Evolutionary conservation across 2,113 vertebrate genomes (phyloP).

Genomic region (Dipodomys stephensi): DNA sequence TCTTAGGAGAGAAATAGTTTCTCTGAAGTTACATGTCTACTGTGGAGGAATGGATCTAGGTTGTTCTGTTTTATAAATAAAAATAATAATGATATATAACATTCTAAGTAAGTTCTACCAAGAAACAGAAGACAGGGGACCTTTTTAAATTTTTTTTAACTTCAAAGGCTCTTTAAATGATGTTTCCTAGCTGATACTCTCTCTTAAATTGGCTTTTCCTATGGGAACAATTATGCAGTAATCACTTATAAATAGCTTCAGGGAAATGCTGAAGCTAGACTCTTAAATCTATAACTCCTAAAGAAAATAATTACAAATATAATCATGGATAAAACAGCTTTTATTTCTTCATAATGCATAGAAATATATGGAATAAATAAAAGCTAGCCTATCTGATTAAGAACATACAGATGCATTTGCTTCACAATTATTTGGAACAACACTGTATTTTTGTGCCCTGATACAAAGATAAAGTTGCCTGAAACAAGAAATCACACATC

Average conservation of each 20-base stretch:
- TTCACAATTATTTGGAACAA: neutral
- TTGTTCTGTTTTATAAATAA: neutral
- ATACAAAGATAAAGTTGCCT: neutral
- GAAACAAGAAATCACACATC: conserved; percentile 20
- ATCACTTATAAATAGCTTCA: conserved; percentile 74
- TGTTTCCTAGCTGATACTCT: conserved; percentile 53
- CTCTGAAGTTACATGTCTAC: neutral
- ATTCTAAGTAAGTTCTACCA: conserved; percentile 74
- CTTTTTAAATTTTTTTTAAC: conserved; percentile 39
- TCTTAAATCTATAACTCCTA: conserved; percentile 29
- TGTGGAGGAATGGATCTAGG: neutral
- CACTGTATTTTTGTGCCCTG: neutral
- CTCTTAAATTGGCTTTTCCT: conserved; percentile 77
- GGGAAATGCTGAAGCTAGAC: conserved; percentile 65
- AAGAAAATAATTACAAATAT: conserved; percentile 41
- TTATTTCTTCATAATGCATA: conserved; percentile 5
- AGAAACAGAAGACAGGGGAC: conserved; percentile 46
- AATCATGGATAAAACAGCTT: neutral
- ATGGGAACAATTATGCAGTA: conserved; percentile 80
- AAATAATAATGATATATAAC: conserved; percentile 32
- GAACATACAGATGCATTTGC: neutral
- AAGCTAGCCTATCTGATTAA: neutral
- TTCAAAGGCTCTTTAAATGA: conserved; percentile 76
- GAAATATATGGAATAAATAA: neutral
- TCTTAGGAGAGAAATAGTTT: neutral